phyloP scores from a whole-genome alignment of 2,888 invertebrate species.

The Masnerella sp. region DNA sequence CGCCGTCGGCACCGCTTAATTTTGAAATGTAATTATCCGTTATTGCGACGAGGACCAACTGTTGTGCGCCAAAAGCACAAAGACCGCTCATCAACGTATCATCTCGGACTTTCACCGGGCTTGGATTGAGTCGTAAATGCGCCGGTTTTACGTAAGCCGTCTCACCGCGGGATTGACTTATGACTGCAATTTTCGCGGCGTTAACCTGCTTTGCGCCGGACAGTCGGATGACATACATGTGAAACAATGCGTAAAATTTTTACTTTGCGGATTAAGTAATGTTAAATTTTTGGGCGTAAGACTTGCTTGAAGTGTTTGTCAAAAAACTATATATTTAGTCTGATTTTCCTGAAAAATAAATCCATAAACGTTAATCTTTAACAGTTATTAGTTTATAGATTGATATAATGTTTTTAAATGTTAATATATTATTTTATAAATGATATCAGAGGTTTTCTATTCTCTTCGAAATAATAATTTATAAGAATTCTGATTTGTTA shows the following conservation, averaged over 20 bases:
- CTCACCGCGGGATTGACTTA: constrained; percentile 43
- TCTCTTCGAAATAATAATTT: too few species aligned
- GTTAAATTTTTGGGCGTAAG: too few species aligned
- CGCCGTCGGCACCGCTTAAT: constrained; percentile 34
- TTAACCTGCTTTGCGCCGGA: constrained; percentile 36
- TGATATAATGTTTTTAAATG: too few species aligned
- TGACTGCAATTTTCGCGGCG: constrained; percentile 44
- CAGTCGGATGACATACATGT: constrained; percentile 28
- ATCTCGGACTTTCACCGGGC: constrained; percentile 58
- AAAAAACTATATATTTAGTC: too few species aligned
- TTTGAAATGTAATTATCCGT: constrained; percentile 55
- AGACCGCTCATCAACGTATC: constrained; percentile 53
- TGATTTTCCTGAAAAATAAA: too few species aligned
- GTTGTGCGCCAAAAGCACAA: constrained; percentile 50
- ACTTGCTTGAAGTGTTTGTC: too few species aligned
- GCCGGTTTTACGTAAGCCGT: constrained; percentile 51
- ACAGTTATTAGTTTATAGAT: too few species aligned
- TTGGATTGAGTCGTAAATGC: constrained; percentile 58
- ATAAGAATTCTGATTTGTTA: too few species aligned
- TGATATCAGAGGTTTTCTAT: too few species aligned
- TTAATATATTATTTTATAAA: too few species aligned
- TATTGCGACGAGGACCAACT: constrained; percentile 50
- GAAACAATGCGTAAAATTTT: constrained; percentile 19
- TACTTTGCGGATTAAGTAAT: too few species aligned
- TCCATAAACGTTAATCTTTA: too few species aligned